Evolutionary conservation across 2,113 vertebrate species (phyloP).

Genomic region (Pogonocichla stellata): DNA sequence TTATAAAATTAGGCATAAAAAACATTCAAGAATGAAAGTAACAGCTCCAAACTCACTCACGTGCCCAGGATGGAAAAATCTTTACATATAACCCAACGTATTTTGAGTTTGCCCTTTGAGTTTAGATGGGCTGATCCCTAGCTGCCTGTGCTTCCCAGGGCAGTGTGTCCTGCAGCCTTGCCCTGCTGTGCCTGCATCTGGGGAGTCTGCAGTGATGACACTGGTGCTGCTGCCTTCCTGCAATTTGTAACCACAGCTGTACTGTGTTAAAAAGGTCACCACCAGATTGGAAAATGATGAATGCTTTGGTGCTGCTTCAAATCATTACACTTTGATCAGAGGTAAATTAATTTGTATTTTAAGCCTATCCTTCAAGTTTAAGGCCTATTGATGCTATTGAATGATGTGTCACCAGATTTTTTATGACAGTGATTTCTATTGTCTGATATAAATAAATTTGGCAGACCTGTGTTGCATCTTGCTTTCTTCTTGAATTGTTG

Average conservation of each 20-base stretch:
- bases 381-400: conserved; percentile 12
- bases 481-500: conserved; percentile 28
- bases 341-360: conserved; percentile 59
- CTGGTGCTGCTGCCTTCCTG: background rate
- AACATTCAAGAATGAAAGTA: background rate
- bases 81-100: fast-evolving
- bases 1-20: background rate
- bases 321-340: conserved; percentile 32
- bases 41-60: background rate
- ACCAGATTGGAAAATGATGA: background rate
- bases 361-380: conserved; percentile 48
- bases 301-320: conserved; percentile 11
- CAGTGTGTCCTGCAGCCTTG: background rate
- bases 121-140: background rate
- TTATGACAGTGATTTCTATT: conserved; percentile 40
- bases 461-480: conserved; percentile 43
- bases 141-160: fast-evolving
- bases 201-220: background rate
- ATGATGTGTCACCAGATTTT: conserved; percentile 19
- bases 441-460: conserved; percentile 61
- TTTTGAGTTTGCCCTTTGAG: background rate
- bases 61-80: background rate
- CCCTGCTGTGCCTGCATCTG: background rate
- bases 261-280: background rate
- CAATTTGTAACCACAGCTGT: background rate